Evolutionary conservation across 2,888 invertebrate species (phyloP).

Genomic region (Chironomus riparius): DNA sequence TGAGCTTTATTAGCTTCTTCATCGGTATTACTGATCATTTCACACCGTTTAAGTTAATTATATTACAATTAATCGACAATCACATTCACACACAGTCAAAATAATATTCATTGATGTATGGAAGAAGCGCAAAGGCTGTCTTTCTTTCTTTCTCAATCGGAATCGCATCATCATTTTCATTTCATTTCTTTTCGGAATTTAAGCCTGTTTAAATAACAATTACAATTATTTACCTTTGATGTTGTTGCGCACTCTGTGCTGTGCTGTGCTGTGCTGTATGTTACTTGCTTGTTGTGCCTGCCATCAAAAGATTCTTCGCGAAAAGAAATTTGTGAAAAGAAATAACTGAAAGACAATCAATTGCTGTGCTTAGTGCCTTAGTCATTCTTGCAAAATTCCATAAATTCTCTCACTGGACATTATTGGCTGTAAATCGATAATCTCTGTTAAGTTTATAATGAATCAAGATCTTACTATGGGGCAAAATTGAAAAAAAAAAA

Average conservation of each 20-base stretch:
- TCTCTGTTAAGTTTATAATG: no score
- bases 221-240: slow-evolving; percentile 19
- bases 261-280: neutral
- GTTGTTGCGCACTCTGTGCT: neutral
- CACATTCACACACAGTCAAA: neutral
- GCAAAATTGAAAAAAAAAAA: no score
- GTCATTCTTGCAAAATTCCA: neutral
- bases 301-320: neutral
- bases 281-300: neutral
- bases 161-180: slow-evolving; percentile 16
- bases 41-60: slow-evolving; percentile 24
- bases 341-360: slow-evolving; percentile 4
- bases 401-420: neutral
- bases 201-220: slow-evolving; percentile 21
- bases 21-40: neutral
- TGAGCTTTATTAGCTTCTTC: slow-evolving; percentile 1
- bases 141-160: neutral
- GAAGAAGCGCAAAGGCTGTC: neutral
- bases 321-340: slow-evolving; percentile 3
- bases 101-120: neutral
- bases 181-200: neutral
- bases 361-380: neutral
- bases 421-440: neutral
- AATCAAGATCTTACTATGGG: no score
- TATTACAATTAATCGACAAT: slow-evolving; percentile 15